Percentiles rank a stretch among this genome's conserved stretches.
phyloP scores from a whole-genome alignment of 1,140 invertebrate genomes.

The Drosophila triauraria region DNA sequence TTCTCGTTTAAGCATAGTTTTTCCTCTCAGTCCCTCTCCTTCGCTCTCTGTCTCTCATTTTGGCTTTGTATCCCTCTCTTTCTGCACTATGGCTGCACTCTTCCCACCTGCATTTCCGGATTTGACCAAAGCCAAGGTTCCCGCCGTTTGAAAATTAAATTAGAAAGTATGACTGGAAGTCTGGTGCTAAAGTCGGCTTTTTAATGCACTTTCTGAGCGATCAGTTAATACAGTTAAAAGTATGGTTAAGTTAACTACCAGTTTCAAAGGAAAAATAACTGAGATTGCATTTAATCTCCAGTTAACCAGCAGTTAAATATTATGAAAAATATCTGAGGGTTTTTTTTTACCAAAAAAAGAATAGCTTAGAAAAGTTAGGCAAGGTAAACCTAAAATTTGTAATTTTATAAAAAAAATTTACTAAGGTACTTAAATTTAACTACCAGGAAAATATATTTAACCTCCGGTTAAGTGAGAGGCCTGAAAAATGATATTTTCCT shows the following conservation, averaged over 20 bases:
- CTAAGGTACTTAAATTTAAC: neutral
- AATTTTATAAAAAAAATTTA: neutral
- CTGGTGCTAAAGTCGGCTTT: too few species aligned
- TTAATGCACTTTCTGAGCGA: neutral
- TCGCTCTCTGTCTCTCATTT: neutral
- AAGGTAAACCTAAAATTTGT: neutral
- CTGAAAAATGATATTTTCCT: neutral
- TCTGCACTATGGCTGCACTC: neutral
- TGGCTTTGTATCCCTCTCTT: slow-evolving; percentile 2
- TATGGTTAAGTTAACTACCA: neutral
- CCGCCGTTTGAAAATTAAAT: slow-evolving; percentile 66
- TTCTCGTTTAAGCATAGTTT: slow-evolving; percentile 46
- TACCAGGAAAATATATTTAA: neutral
- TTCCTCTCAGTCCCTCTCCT: neutral
- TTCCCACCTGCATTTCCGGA: slow-evolving; percentile 43
- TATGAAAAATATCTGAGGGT: neutral
- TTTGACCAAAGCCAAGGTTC: slow-evolving; percentile 53
- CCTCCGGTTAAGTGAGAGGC: neutral
- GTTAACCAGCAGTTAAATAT: neutral
- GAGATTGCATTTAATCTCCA: neutral
- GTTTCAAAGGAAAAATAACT: neutral
- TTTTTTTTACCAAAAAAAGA: neutral
- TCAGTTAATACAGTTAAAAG: neutral
- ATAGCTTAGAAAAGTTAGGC: neutral
- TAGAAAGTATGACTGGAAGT: slow-evolving; percentile 39